Evolutionary conservation across 2,113 vertebrate genomes (phyloP).

Genomic region (Anhinga rufa): DNA sequence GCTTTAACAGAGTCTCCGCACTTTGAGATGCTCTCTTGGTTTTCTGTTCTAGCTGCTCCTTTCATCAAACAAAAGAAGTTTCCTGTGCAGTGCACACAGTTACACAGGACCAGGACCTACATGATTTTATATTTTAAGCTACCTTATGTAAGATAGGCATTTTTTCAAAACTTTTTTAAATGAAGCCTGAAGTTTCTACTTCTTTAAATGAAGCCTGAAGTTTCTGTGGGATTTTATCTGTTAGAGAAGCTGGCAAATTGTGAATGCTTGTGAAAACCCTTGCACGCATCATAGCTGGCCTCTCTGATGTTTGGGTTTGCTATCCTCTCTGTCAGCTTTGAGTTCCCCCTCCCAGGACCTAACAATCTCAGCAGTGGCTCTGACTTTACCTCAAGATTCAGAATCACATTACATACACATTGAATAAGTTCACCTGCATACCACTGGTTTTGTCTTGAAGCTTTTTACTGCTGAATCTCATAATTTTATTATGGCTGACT

Average conservation of each 20-base stretch:
- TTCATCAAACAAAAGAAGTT: background rate
- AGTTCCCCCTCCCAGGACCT: background rate
- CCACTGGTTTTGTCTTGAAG: background rate
- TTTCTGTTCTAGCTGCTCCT: background rate
- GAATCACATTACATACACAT: background rate
- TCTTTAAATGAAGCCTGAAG: background rate
- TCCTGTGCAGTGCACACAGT: background rate
- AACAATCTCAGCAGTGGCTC: background rate
- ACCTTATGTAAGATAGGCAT: background rate
- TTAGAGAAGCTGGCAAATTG: background rate
- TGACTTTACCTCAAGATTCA: background rate
- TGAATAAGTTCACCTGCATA: background rate
- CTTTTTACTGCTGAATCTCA: background rate
- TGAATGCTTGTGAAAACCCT: background rate
- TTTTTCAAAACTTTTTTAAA: background rate
- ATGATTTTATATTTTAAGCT: background rate
- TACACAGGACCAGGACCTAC: background rate
- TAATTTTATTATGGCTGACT: background rate
- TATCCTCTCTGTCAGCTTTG: background rate
- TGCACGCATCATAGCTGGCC: background rate
- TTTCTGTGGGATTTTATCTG: background rate
- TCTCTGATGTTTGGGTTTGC: background rate
- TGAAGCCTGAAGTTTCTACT: background rate
- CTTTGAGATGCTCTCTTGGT: background rate
- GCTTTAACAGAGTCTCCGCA: background rate